Evolutionary conservation across 2,888 invertebrate genomes (phyloP).

Genomic region (Spodoptera exigua): DNA sequence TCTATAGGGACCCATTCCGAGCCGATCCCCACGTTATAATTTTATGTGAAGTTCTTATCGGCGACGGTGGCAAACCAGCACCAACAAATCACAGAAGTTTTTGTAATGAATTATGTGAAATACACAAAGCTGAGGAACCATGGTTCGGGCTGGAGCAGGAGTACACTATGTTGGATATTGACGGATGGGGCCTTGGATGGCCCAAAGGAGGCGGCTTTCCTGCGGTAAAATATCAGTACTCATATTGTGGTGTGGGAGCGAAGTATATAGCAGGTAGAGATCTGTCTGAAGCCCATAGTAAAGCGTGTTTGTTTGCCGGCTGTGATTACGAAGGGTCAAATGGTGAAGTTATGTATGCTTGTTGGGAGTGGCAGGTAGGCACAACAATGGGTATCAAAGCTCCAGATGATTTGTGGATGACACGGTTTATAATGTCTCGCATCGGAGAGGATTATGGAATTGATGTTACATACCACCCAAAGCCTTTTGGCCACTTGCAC

Average conservation of each 20-base stretch:
- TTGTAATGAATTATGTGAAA: constrained; percentile 92
- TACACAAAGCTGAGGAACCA: constrained; percentile 91
- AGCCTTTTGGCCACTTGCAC: constrained; percentile 95
- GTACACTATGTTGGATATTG: constrained; percentile 95
- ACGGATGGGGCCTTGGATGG: constrained; percentile 97
- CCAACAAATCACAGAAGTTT: constrained; percentile 92
- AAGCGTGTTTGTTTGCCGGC: constrained; percentile 97
- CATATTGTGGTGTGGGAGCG: constrained; percentile 98
- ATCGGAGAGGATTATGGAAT: constrained; percentile 96
- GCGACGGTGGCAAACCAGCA: constrained; percentile 92
- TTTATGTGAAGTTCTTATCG: constrained; percentile 94
- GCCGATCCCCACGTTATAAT: constrained; percentile 96
- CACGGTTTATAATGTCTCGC: constrained; percentile 94
- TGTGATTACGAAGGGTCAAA: constrained; percentile 97
- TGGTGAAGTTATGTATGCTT: constrained; percentile 98
- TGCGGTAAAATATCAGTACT: constrained; percentile 94
- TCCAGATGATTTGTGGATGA: constrained; percentile 96
- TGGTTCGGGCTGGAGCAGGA: constrained; percentile 98
- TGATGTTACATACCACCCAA: constrained; percentile 91
- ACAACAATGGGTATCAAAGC: constrained; percentile 95
- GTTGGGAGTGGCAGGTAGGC: constrained; percentile 97
- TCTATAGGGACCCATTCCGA: constrained; percentile 97
- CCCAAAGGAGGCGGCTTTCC: constrained; percentile 97
- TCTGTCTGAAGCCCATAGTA: constrained; percentile 95
- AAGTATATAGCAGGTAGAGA: constrained; percentile 97